These are phyloP conservation scores for Dichetophora obliterata DNA, from an alignment of 2,888 invertebrate species.

Conservation along the genomic window DNA sequence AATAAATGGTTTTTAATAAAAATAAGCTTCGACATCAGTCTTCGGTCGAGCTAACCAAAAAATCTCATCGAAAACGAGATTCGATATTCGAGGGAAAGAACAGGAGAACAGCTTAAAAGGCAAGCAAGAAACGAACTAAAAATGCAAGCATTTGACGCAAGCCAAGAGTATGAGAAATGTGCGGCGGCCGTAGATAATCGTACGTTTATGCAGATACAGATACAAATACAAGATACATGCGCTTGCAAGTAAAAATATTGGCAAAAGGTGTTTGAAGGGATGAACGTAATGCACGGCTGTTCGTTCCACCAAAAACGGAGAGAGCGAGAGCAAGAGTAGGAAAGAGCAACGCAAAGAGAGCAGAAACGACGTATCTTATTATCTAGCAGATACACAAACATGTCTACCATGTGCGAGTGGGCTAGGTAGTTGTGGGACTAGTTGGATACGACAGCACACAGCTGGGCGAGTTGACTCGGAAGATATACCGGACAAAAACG, in stretches of 20 bases:
- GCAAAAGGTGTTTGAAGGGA: background rate
- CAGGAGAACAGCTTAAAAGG: conserved; percentile 61
- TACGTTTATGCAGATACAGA: background rate
- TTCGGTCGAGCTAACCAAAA: conserved; percentile 37
- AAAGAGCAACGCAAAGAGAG: conserved; percentile 31
- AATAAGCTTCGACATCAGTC: background rate
- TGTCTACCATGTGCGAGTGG: background rate
- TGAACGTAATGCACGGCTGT: background rate
- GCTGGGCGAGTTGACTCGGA: background rate
- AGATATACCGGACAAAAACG: background rate
- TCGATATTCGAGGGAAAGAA: conserved; percentile 68
- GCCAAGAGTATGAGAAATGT: conserved; percentile 12
- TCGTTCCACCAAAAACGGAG: background rate
- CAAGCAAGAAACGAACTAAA: conserved; percentile 43
- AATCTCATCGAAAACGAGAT: conserved; percentile 68
- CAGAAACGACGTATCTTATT: conserved; percentile 47
- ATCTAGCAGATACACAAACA: background rate
- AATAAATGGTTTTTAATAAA: background rate
- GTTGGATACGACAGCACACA: background rate
- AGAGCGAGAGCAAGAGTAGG: conserved; percentile 21
- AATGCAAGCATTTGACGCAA: conserved; percentile 33
- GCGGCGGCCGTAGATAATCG: background rate
- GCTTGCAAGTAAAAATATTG: background rate
- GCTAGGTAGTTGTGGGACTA: background rate
- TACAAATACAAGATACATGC: conserved; percentile 16